Evolutionary conservation across 1,140 invertebrate genomes (phyloP).

Genomic region (Apis florea): DNA sequence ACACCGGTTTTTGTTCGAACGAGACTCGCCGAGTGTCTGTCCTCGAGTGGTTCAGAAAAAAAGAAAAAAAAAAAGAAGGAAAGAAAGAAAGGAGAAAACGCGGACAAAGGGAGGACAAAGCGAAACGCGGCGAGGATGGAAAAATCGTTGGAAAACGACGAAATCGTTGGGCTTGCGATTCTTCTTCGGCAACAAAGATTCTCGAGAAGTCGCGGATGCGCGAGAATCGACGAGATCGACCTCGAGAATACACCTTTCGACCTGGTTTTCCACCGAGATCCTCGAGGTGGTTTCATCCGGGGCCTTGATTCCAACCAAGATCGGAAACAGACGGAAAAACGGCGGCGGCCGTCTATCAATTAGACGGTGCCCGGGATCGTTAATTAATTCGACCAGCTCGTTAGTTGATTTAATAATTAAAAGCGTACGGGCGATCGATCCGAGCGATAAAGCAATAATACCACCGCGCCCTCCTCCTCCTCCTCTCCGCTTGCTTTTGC

Average conservation of each 20-base stretch:
- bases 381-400: slow-evolving; percentile 53
- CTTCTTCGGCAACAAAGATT: background rate
- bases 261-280: slow-evolving; percentile 1
- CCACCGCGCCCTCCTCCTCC: background rate
- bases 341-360: background rate
- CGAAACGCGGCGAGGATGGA: background rate
- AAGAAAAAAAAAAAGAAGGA: too few species aligned
- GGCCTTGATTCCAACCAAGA: background rate
- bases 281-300: background rate
- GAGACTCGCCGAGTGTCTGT: too few species aligned
- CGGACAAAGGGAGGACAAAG: background rate
- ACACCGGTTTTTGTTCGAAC: too few species aligned
- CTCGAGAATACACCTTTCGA: background rate
- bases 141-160: background rate
- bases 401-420: slow-evolving; percentile 54
- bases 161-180: background rate
- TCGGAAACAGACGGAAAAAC: background rate
- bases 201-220: background rate
- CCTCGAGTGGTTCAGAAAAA: too few species aligned
- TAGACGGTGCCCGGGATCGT: slow-evolving; percentile 19
- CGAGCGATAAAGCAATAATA: slow-evolving; percentile 46
- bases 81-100: too few species aligned
- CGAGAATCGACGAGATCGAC: background rate
- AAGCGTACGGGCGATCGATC: slow-evolving; percentile 48
- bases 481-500: background rate